These are phyloP conservation scores for Lasioglossum leucozonium DNA, from an alignment of 2,888 invertebrate genomes.

Conservation along the genomic window DNA sequence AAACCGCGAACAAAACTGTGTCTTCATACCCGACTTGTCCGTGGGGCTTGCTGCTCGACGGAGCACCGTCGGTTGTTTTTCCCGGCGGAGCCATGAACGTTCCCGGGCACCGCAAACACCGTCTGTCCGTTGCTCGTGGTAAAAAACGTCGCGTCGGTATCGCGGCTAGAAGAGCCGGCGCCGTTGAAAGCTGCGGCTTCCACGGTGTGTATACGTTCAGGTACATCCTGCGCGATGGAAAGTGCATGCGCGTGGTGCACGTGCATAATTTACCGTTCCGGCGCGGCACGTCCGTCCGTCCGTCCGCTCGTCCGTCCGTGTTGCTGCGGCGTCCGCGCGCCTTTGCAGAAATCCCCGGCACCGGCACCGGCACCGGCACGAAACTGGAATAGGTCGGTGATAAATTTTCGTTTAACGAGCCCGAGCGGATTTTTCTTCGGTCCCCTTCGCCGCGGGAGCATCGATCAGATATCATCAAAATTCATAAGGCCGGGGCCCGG, in stretches of 20 bases:
- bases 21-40: slow-evolving; percentile 46
- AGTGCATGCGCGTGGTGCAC: slow-evolving; percentile 55
- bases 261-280: slow-evolving; percentile 67
- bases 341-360: slow-evolving; percentile 42
- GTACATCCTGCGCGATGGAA: slow-evolving; percentile 45
- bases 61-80: slow-evolving; percentile 23
- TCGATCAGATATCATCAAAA: slow-evolving; percentile 63
- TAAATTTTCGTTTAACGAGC: slow-evolving; percentile 61
- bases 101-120: slow-evolving; percentile 53
- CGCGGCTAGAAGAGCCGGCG: slow-evolving; percentile 41
- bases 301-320: slow-evolving; percentile 29
- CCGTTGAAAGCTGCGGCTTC: slow-evolving; percentile 45
- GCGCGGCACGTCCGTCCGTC: slow-evolving; percentile 27
- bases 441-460: slow-evolving; percentile 18
- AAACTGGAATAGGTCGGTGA: slow-evolving; percentile 62
- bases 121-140: slow-evolving; percentile 32
- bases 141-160: slow-evolving; percentile 39
- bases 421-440: slow-evolving; percentile 34
- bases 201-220: slow-evolving; percentile 16
- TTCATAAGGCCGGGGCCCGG: slow-evolving; percentile 32
- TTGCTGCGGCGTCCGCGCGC: neutral
- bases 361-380: slow-evolving; percentile 26
- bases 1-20: slow-evolving; percentile 26
- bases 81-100: slow-evolving; percentile 3
- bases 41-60: slow-evolving; percentile 1